phyloP scores from a whole-genome alignment of 2,113 vertebrate genomes.

The Tympanuchus pallidicinctus region DNA sequence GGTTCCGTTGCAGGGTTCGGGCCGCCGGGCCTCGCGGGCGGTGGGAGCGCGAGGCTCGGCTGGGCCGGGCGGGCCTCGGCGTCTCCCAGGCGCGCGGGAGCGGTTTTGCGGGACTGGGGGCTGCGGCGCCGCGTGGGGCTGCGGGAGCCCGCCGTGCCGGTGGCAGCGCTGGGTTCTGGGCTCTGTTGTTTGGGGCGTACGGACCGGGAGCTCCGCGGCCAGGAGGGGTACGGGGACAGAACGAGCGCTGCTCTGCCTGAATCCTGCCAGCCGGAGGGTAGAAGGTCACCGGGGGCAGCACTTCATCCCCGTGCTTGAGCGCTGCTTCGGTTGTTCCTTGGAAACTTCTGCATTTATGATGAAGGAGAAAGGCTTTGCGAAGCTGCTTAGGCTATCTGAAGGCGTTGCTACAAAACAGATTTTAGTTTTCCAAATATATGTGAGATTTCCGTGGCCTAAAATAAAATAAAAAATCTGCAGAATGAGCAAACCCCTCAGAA shows the following conservation, averaged over 20 bases:
- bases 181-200: neutral
- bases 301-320: neutral
- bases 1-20: too few species aligned
- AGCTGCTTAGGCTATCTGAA: neutral
- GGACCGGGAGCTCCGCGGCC: neutral
- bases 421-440: neutral
- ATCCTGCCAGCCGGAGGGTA: neutral
- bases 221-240: neutral
- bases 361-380: neutral
- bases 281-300: constrained; percentile 58
- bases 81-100: too few species aligned
- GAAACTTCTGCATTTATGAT: neutral
- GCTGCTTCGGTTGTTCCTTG: neutral
- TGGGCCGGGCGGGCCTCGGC: neutral
- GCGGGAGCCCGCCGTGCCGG: neutral
- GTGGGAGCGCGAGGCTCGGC: too few species aligned
- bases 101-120: neutral
- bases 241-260: neutral
- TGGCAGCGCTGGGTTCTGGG: neutral
- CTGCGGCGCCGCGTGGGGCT: neutral
- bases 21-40: too few species aligned
- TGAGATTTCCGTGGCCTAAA: constrained; percentile 12
- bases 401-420: neutral
- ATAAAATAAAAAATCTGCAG: neutral
- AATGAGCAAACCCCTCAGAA: neutral